Base-by-base conservation (phyloP, 2,888 invertebrate genomes). In the Aphelenchoides bicaudatus region DNA sequence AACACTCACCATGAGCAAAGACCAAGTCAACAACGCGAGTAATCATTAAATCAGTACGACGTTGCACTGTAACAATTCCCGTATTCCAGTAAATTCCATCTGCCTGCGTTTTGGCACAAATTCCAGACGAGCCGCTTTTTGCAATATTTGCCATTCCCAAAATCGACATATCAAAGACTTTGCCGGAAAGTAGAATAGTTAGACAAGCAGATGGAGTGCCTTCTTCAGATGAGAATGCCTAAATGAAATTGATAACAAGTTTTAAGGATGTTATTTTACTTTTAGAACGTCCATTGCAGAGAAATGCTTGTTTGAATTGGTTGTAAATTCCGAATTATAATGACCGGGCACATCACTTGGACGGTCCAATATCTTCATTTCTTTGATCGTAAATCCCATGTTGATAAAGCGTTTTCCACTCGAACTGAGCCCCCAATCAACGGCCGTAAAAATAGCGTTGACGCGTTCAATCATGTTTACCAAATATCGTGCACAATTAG, bases 11-110 rank as follows among this genome's bases (percentile, higher is more conserved):
- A 29, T 66, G 50, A 4, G 65, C 52, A 19, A 66, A 21, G 52
- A 62, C 68, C 8, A 66, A 37, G 43, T 66, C 69, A 19, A 66
- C 69, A 19, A 70, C 60, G 3, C 69, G 59, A n/a, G 66, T 66
- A 23, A 66, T 70, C 61, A 66, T 61, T 47, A 70, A 28, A 8
- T 67, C 61, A 2, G 60, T 28, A 21, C 52, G 39, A 21, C 60
- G 58, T 5, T 62, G 55, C 6, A 66, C 60, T 1, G 56, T 52
- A 27, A 63, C 27, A 16, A 63, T 28, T 8, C 51, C 63, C 38
- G 65, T 62, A 53, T 62, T 62, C 39, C 19, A 23, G 38, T 51
- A 39, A n/a, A 49, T 34, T 13, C 49, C 50, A 25, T 54, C 43
- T 13, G 46, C 10, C 2, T 47, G 43, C 30, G 25, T n/a, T 3